phyloP scores from a whole-genome alignment of 2,888 invertebrate species.

The Anarsia innoxiella region DNA sequence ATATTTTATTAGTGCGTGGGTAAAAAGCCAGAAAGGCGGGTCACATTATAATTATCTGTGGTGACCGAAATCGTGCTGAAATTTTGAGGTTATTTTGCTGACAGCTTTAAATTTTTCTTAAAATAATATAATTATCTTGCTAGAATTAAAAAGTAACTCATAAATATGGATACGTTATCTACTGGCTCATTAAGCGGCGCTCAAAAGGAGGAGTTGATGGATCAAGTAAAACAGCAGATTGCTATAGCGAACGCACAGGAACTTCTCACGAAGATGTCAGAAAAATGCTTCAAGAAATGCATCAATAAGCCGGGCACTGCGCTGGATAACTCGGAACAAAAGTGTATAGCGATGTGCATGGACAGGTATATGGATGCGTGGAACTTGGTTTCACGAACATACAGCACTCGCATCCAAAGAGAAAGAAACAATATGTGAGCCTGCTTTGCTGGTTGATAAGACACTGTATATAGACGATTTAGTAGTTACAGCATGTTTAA shows the following conservation, averaged over 20 bases:
- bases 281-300: conserved; percentile 98
- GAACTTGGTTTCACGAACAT: conserved; percentile 93
- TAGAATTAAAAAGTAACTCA: conserved; percentile 6
- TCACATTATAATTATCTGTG: too few species aligned
- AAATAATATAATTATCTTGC: conserved; percentile 9
- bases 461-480: conserved; percentile 58
- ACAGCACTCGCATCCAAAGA: conserved; percentile 87
- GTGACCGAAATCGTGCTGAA: too few species aligned
- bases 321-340: conserved; percentile 93
- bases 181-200: conserved; percentile 75
- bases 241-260: conserved; percentile 96
- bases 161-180: conserved; percentile 75
- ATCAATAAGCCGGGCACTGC: conserved; percentile 92
- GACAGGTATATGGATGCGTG: conserved; percentile 98
- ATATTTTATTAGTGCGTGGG: too few species aligned
- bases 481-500: conserved; percentile 55
- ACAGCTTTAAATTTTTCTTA: conserved; percentile 20
- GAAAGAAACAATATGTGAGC: conserved; percentile 80
- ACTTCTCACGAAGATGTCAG: conserved; percentile 95
- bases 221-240: conserved; percentile 95
- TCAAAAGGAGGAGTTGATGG: conserved; percentile 92
- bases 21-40: too few species aligned
- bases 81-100: conserved; percentile 38
- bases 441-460: conserved; percentile 24
- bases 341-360: conserved; percentile 98